Percentiles rank a stretch among this genome's conserved stretches.
These are phyloP conservation scores for Rhinopomastus cyanomelas DNA, from an alignment of 2,113 vertebrate genomes.

Conservation along the genomic window DNA sequence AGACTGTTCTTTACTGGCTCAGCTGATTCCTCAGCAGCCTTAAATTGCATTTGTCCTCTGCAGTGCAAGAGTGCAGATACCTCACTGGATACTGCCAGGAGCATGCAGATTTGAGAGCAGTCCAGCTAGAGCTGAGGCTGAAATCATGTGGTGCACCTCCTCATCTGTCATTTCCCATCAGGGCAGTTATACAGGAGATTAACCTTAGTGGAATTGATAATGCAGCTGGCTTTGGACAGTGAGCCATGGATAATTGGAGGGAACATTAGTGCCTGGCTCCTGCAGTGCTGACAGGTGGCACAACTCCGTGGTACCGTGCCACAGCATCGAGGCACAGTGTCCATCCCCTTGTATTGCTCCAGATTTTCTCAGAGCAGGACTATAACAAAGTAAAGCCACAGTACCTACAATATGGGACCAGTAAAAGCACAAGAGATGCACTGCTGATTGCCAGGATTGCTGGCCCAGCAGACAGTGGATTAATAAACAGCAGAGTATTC, in stretches of 20 bases:
- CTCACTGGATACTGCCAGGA: background rate
- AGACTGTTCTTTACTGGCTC: background rate
- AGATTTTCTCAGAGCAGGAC: background rate
- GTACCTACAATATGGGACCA: background rate
- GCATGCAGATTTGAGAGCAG: background rate
- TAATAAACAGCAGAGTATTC: background rate
- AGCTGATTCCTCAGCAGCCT: background rate
- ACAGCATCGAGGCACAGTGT: background rate
- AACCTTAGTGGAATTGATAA: background rate
- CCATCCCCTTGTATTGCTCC: constrained; percentile 29
- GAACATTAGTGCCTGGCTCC: background rate
- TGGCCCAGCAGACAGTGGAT: background rate
- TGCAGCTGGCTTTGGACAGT: background rate
- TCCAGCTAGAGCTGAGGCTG: background rate
- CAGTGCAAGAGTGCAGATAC: background rate
- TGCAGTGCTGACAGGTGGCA: background rate
- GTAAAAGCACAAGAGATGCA: background rate
- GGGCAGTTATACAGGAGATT: background rate
- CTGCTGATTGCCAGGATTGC: background rate
- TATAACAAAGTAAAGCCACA: background rate
- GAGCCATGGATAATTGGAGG: background rate
- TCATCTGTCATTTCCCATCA: constrained; percentile 6
- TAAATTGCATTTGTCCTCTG: background rate
- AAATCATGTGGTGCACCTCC: background rate
- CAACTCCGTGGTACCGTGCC: background rate